These are phyloP conservation scores for Cheirogaleus major DNA, from an alignment of 2,797 vertebrate genomes.

Conservation along the genomic window DNA sequence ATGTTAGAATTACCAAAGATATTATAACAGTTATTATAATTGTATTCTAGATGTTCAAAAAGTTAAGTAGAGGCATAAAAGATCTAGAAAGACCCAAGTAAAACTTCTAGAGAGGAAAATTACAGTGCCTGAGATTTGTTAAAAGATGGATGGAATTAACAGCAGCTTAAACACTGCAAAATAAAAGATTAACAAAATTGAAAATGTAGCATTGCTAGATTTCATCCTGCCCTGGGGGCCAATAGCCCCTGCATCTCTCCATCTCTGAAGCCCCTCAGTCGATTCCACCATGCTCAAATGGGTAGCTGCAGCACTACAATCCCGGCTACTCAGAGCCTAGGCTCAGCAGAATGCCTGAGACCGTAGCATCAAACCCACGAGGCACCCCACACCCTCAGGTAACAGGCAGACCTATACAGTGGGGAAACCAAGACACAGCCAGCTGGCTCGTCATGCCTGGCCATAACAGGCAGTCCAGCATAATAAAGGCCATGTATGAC, in stretches of 20 bases:
- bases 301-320: neutral
- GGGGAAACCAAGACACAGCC: neutral
- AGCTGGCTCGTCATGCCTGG: neutral
- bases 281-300: neutral
- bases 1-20: neutral
- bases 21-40: neutral
- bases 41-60: neutral
- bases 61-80: neutral
- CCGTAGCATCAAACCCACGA: neutral
- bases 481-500: neutral
- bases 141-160: neutral
- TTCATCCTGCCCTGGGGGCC: neutral
- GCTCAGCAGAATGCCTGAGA: neutral
- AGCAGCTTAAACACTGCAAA: neutral
- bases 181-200: neutral
- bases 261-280: neutral
- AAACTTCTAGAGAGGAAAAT: slow-evolving; percentile 20
- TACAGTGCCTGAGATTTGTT: neutral
- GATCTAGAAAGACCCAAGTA: neutral
- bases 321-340: neutral
- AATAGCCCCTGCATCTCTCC: neutral
- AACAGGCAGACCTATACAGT: neutral
- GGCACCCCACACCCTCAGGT: neutral
- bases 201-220: neutral
- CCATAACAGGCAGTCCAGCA: neutral